phyloP scores from a whole-genome alignment of 2,888 invertebrate genomes.

The Cephus sareptanus region DNA sequence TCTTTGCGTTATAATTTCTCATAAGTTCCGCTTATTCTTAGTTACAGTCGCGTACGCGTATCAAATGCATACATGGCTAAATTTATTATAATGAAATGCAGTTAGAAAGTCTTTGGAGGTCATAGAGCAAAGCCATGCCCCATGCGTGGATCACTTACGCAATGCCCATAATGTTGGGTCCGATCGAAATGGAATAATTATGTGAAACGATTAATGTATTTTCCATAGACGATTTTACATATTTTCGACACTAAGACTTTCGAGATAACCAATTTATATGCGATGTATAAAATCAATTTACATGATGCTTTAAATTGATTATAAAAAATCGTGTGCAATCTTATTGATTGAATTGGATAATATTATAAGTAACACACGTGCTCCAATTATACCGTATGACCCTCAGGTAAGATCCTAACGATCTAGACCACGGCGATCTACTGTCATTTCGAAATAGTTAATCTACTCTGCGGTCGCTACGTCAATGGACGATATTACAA shows the following conservation, averaged over 20 bases:
- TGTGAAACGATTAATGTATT: neutral
- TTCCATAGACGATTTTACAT: neutral
- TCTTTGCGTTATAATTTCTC: neutral
- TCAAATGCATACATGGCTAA: neutral
- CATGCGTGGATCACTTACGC: neutral
- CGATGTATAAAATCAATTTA: neutral
- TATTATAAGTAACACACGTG: neutral
- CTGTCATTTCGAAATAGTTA: slow-evolving; percentile 9
- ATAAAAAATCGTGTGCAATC: neutral
- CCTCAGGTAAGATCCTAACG: neutral
- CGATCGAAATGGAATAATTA: neutral
- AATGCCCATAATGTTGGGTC: neutral
- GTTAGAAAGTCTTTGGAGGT: slow-evolving; percentile 41
- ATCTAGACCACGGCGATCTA: slow-evolving; percentile 30
- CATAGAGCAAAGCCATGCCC: slow-evolving; percentile 48
- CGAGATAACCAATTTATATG: neutral
- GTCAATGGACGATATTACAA: neutral
- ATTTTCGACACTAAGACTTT: neutral
- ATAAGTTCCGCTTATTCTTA: neutral
- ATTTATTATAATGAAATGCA: slow-evolving; percentile 27
- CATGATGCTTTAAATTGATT: neutral
- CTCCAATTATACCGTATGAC: neutral
- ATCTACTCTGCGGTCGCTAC: neutral
- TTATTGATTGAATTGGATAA: neutral
- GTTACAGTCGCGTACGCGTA: neutral